A percentile compares a stretch with the other conserved stretches of the same genome.
phyloP scores from a whole-genome alignment of 2,113 vertebrate species.

The Syrrhaptes paradoxus region DNA sequence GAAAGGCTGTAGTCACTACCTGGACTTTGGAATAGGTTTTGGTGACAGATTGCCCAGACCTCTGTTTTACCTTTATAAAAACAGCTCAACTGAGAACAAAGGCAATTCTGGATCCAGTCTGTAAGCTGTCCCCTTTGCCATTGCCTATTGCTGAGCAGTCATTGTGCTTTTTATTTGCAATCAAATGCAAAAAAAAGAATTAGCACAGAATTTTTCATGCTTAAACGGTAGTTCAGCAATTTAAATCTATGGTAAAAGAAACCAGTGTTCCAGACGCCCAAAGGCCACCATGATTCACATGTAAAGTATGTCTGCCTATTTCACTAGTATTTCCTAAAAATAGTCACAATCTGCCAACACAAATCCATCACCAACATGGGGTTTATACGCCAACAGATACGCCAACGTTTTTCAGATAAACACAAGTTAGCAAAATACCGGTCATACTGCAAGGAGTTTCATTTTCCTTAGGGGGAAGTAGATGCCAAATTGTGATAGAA shows the following conservation, averaged over 20 bases:
- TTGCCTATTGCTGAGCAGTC: neutral
- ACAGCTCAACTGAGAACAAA: neutral
- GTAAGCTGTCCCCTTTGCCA: neutral
- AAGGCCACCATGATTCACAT: neutral
- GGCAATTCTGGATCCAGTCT: neutral
- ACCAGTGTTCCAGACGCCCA: neutral
- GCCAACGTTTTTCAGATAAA: neutral
- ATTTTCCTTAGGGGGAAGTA: neutral
- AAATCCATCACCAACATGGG: neutral
- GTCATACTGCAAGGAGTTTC: neutral
- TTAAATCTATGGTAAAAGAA: neutral
- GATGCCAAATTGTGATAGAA: slow-evolving; percentile 14
- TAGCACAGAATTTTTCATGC: neutral
- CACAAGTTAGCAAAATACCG: neutral
- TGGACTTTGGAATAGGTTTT: neutral
- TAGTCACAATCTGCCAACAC: neutral
- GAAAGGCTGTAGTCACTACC: neutral
- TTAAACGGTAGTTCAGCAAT: neutral
- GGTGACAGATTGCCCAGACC: neutral
- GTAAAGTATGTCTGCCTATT: neutral
- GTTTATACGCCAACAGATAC: neutral
- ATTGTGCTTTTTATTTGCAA: neutral
- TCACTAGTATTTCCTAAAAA: slow-evolving; percentile 9
- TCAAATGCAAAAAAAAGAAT: neutral
- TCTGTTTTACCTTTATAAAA: neutral